Evolutionary conservation across 2,113 vertebrate species (phyloP), one percentile per base, ranked within the genome.

Genomic region (Nibea albiflora): DNA sequence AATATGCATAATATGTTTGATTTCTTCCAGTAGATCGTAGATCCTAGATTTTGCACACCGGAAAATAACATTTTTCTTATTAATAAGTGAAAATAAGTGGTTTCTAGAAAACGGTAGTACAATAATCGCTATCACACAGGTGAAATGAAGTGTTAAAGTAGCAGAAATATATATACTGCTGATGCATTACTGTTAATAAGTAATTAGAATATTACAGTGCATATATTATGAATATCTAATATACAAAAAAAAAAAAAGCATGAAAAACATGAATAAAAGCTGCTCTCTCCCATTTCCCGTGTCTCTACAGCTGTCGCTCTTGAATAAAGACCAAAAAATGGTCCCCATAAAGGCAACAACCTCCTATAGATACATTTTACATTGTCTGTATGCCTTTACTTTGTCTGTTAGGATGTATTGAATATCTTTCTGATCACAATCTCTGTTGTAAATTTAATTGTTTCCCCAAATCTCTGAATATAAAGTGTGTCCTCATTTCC

Each of bases 401-500:
- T 9, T 1, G 8, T 9, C 35, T 19, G 47, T 60, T 14, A 11
- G 26, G 46, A 78, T 20, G 3, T 8, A 3, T 17, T 46, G 28
- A 20, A 22, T 4, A 50, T 65, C 53, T 1, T 17, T 54, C 12
- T 35, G 5, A 60, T 63, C 58, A 12, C 19, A 39, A 61, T 63
- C 46, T 74, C 31, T 54, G 35, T 39, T 24, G 2, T 14, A 60
- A 17, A 70, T 68, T 20, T 8, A 14, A 20, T 11, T 70, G 19
- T 76, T 54, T 70, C 11, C 35, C 31, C 44, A 2, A 19, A 50
- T 26, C 49, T 54, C 47, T 14, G 31, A 42, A 14, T 58, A 3
- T 57, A 61, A 61, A 64, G 35, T 58, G 54, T 46, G 53, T 71
- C 57, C 47, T 4, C 15, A 17, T 47, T 66, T 28, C 56, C 54